Evolutionary conservation across 1,140 invertebrate genomes (phyloP).

Genomic region (Goniozus legneri): DNA sequence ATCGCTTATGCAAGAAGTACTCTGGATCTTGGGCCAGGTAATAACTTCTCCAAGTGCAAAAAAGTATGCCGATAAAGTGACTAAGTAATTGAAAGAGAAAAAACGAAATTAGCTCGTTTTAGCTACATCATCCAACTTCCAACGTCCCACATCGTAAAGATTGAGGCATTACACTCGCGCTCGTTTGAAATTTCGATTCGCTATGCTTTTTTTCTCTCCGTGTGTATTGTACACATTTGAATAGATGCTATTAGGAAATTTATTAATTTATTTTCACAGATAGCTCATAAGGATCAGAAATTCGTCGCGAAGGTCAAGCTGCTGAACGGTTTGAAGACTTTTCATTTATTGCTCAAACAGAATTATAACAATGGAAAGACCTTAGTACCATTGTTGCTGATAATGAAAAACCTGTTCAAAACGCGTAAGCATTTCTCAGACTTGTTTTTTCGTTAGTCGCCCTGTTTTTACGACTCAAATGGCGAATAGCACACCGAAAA

Average conservation of each 20-base stretch:
- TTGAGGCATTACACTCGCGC: too few relatives aligned
- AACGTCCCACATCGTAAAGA: too few relatives aligned
- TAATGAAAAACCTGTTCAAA: constrained; percentile 62
- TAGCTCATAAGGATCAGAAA: constrained; percentile 56
- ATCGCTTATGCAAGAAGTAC: constrained; percentile 47
- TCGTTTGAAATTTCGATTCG: too few relatives aligned
- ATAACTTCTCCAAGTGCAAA: constrained; percentile 9
- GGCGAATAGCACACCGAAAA: neutral
- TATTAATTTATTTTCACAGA: too few relatives aligned
- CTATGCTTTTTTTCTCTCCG: too few relatives aligned
- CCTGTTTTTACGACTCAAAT: neutral
- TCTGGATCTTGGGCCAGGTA: constrained; percentile 54
- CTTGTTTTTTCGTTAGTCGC: neutral
- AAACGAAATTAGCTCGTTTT: too few relatives aligned
- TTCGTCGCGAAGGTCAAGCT: constrained; percentile 61
- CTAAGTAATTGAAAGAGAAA: too few relatives aligned
- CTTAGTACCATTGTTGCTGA: constrained; percentile 60
- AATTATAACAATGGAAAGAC: constrained; percentile 61
- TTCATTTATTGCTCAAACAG: constrained; percentile 61
- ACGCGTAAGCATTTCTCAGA: constrained; percentile 54
- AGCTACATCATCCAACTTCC: too few relatives aligned
- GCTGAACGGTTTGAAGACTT: constrained; percentile 59
- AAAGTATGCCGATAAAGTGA: too few relatives aligned
- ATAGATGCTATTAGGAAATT: too few relatives aligned
- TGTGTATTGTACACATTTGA: too few relatives aligned